Evolutionary conservation across 2,113 vertebrate genomes (phyloP).

Genomic region (Corythornis cristatus): DNA sequence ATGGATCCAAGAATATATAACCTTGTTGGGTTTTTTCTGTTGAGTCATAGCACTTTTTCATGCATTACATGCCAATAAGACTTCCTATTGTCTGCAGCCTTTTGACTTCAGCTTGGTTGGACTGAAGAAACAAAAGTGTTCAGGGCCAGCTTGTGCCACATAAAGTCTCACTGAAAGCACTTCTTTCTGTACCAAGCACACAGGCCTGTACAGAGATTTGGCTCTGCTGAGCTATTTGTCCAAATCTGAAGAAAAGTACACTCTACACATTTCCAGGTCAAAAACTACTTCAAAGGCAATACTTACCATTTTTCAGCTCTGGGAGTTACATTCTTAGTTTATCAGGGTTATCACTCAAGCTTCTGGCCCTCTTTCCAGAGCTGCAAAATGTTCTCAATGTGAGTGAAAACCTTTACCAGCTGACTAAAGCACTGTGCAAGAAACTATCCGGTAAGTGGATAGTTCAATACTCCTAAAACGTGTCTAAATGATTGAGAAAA

Average conservation of each 20-base stretch:
- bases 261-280: not conserved
- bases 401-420: not conserved
- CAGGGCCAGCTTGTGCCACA: not conserved
- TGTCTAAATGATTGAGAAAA: not conserved
- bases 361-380: not conserved
- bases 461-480: not conserved
- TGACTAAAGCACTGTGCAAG: not conserved
- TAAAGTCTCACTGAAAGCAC: not conserved
- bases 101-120: not conserved
- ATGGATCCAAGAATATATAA: slow-evolving; percentile 1
- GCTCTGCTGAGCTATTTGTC: not conserved
- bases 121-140: not conserved
- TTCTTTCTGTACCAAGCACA: not conserved
- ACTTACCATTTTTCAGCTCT: slow-evolving; percentile 10
- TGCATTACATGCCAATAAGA: slow-evolving; percentile 8
- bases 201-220: not conserved
- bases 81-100: slow-evolving; percentile 35
- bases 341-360: slow-evolving; percentile 48
- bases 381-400: not conserved
- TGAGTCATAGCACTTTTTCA: slow-evolving; percentile 25
- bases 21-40: not conserved
- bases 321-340: slow-evolving; percentile 54
- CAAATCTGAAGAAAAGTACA: not conserved
- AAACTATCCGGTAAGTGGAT: not conserved
- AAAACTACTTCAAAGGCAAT: slow-evolving; percentile 56